phyloP scores from a whole-genome alignment of 2,113 vertebrate genomes.

The Trogon melanurus region DNA sequence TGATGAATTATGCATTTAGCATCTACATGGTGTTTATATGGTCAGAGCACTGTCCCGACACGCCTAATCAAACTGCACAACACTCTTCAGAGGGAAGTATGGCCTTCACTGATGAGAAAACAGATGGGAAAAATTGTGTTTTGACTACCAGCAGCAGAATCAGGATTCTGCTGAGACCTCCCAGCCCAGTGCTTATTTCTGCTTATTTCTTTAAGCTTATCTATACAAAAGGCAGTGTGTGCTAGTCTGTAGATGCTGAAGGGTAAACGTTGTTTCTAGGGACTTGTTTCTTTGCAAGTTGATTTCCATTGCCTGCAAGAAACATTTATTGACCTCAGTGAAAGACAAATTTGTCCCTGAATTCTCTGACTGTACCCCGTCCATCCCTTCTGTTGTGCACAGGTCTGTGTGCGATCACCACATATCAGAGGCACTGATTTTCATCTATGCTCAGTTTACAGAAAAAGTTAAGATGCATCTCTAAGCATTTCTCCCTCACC shows the following conservation, averaged over 20 bases:
- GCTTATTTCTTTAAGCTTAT: not conserved
- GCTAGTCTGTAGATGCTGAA: not conserved
- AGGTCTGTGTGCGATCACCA: not conserved
- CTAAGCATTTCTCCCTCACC: not conserved
- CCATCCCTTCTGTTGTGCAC: not conserved
- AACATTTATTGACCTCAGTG: not conserved
- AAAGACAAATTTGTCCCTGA: not conserved
- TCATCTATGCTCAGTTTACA: not conserved
- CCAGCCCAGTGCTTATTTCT: not conserved
- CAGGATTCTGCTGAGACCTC: not conserved
- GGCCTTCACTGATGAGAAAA: not conserved
- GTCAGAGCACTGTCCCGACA: not conserved
- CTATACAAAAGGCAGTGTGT: not conserved
- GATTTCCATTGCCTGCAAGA: not conserved
- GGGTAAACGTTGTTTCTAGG: slow-evolving; percentile 25
- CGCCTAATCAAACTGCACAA: not conserved
- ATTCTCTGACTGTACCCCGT: not conserved
- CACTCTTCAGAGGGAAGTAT: not conserved
- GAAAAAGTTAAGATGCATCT: not conserved
- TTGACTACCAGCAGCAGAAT: not conserved
- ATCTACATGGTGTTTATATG: not conserved
- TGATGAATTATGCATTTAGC: not conserved
- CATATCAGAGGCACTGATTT: not conserved
- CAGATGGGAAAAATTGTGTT: not conserved
- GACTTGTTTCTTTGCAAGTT: slow-evolving; percentile 3